Evolutionary conservation across 2,888 invertebrate genomes (phyloP), one percentile per base, ranked within the genome.

Genomic region (Acrobasis suavella): DNA sequence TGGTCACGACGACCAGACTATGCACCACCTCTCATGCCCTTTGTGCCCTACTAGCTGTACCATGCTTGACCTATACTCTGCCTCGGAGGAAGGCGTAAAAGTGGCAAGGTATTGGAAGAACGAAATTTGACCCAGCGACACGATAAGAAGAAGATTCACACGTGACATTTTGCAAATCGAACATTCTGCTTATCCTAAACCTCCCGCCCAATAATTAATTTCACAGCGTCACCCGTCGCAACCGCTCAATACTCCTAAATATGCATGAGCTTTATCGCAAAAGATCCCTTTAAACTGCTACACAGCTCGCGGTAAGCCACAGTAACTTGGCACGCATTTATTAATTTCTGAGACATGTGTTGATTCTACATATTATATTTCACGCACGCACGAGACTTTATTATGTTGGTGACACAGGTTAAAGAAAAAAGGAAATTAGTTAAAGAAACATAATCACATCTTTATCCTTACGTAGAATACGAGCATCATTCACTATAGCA

Each of bases 201-300:
- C 32, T 32, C 1, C 32, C 32, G 8, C 12, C n/a, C 10, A 14
- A 14, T n/a, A 46, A 14, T 46, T 14, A 12, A 46, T 46, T 46
- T 32, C 2, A 52, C 14, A 37, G 22, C 12, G 37, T 54, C 16
- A 55, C 39, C 39, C 39, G 8, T 12, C 55, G 16, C 39, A 39
- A 55, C 39, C 55, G 6, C 46, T 14, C 55, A 39, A 55, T 39
- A 55, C 16, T 15, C 16, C 16, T 55, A 55, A 55, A 39, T 55
- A 55, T 55, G 38, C 55, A 55, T 16, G 55, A 55, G 39, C 55
- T 39, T 1, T 32, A 52, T 52, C 55, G 12, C 55, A 39, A 37
- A n/a, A 39, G 38, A 55, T 55, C 55, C 38, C 12, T 39, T 55
- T 60, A 60, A 50, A 60, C 50, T 38, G 59, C 16, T 60, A 60